Evolutionary conservation across 2,113 vertebrate species (phyloP).

Genomic region (Lepidothrix coronata): DNA sequence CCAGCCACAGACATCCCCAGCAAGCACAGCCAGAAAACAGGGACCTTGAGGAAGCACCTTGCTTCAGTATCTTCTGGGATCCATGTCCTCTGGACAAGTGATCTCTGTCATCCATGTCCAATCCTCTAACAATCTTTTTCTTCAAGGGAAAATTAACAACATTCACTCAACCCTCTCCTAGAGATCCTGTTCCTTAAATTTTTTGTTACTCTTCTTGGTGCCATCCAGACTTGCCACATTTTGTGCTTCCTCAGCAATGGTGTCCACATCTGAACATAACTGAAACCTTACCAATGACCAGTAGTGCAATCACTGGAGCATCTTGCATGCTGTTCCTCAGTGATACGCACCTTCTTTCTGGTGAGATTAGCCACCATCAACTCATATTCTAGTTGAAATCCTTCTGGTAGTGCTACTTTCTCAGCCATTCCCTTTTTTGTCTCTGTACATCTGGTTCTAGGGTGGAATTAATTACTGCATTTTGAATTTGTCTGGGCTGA

Average conservation of each 20-base stretch:
- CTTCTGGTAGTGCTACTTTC: neutral
- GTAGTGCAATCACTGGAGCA: neutral
- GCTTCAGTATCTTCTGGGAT: neutral
- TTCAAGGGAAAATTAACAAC: neutral
- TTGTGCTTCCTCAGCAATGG: neutral
- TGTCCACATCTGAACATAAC: neutral
- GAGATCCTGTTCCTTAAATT: neutral
- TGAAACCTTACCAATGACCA: neutral
- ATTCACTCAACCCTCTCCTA: neutral
- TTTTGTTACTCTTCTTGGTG: neutral
- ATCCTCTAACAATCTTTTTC: neutral
- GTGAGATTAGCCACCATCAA: rapidly evolving
- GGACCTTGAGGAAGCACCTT: neutral
- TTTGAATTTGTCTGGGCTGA: neutral
- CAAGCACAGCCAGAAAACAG: neutral
- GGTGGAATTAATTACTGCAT: neutral
- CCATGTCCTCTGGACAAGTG: neutral
- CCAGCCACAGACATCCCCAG: neutral
- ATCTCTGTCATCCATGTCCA: neutral
- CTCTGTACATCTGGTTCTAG: neutral
- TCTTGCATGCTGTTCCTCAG: neutral
- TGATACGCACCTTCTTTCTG: neutral
- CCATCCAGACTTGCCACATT: neutral
- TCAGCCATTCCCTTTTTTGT: neutral
- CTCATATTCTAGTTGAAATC: neutral